phyloP scores from a whole-genome alignment of 2,113 vertebrate genomes.

The Dermatemys mawii region DNA sequence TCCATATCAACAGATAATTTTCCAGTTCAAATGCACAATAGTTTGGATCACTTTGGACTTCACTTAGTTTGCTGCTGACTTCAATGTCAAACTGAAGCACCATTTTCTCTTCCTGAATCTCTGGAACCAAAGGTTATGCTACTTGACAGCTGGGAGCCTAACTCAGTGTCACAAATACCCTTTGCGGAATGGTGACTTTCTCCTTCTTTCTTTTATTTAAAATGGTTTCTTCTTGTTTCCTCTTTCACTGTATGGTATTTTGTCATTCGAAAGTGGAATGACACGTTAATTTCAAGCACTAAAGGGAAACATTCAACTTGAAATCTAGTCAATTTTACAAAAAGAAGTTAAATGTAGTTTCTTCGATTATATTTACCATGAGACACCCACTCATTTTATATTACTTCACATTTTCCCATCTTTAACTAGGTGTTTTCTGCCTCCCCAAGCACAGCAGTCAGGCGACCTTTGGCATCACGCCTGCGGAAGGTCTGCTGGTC shows the following conservation, averaged over 20 bases:
- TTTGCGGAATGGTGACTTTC: neutral
- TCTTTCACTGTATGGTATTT: constrained; percentile 39
- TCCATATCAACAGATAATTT: neutral
- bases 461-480: too few relatives aligned
- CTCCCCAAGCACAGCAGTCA: too few relatives aligned
- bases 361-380: constrained; percentile 45
- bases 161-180: constrained; percentile 9
- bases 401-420: constrained; percentile 42
- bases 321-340: constrained; percentile 50
- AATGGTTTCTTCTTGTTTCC: neutral
- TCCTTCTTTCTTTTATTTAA: neutral
- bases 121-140: neutral
- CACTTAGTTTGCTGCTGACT: neutral
- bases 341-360: constrained; percentile 55
- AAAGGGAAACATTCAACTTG: constrained; percentile 65
- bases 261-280: constrained; percentile 64
- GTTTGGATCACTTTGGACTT: neutral
- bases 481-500: too few relatives aligned
- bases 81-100: constrained; percentile 28
- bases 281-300: constrained; percentile 69
- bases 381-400: constrained; percentile 36
- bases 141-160: constrained; percentile 23
- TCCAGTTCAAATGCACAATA: neutral
- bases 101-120: constrained; percentile 14
- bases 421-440: constrained; percentile 1